A percentile compares a stretch with the other conserved stretches of the same genome.
These are phyloP conservation scores for Napeogenes inachia DNA, from an alignment of 2,888 invertebrate species.

Conservation along the genomic window DNA sequence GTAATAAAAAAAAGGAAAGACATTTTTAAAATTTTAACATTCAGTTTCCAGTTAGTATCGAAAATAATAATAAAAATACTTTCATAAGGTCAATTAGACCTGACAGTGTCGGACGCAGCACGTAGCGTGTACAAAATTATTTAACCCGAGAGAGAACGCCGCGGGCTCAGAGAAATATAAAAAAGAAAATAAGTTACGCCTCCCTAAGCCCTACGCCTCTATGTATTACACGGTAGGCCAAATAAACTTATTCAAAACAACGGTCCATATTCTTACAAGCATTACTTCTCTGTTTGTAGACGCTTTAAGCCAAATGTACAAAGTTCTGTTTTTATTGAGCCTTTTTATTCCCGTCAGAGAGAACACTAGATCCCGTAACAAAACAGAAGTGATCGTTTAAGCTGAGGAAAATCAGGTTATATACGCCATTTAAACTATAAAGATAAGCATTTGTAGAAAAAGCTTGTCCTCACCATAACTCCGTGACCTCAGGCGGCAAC, in stretches of 20 bases:
- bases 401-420: slow-evolving; percentile 19
- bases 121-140: slow-evolving; percentile 67
- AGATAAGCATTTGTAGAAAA: slow-evolving; percentile 60
- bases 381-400: slow-evolving; percentile 20
- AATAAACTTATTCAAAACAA: slow-evolving; percentile 56
- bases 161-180: slow-evolving; percentile 61
- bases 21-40: no score
- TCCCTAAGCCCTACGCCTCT: slow-evolving; percentile 51
- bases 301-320: slow-evolving; percentile 23
- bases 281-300: slow-evolving; percentile 34
- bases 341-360: slow-evolving; percentile 25
- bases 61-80: background rate
- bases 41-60: background rate
- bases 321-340: slow-evolving; percentile 27
- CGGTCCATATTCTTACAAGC: slow-evolving; percentile 38
- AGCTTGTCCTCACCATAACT: slow-evolving; percentile 58
- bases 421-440: slow-evolving; percentile 30
- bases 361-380: slow-evolving; percentile 10
- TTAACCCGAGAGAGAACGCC: slow-evolving; percentile 57
- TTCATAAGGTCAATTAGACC: slow-evolving; percentile 50
- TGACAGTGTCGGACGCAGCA: slow-evolving; percentile 55
- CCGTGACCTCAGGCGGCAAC: slow-evolving; percentile 54
- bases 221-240: slow-evolving; percentile 51
- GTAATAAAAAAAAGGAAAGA: no score
- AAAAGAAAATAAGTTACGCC: slow-evolving; percentile 66